These are phyloP conservation scores for Brotula barbata DNA, from an alignment of 2,797 vertebrate species.

Conservation along the genomic window DNA sequence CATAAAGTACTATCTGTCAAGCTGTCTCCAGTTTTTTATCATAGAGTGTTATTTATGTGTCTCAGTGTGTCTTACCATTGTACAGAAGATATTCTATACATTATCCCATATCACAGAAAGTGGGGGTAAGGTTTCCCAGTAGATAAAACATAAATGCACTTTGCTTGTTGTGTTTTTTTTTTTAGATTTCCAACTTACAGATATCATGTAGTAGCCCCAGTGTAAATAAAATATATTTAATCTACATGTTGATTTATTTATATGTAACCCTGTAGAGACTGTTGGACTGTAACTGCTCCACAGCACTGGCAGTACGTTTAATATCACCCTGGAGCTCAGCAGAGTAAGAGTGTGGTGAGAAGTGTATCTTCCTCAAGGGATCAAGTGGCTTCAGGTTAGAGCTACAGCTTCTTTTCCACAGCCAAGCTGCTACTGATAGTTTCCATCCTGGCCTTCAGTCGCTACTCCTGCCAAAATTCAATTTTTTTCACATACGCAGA, in stretches of 20 bases:
- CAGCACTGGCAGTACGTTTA: slow-evolving; percentile 51
- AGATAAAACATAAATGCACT: no score
- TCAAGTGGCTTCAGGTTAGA: slow-evolving; percentile 42
- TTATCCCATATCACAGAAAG: no score
- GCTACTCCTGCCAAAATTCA: slow-evolving; percentile 44
- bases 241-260: background rate
- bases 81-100: no score
- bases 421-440: slow-evolving; percentile 58
- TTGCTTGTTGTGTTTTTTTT: no score
- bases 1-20: no score
- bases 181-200: no score
- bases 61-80: no score
- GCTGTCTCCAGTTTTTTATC: no score
- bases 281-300: slow-evolving; percentile 36
- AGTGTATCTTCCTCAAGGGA: slow-evolving; percentile 59
- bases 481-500: slow-evolving; percentile 31
- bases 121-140: no score
- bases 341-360: slow-evolving; percentile 62
- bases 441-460: slow-evolving; percentile 56
- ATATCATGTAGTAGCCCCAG: background rate
- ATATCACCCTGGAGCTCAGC: slow-evolving; percentile 49
- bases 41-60: no score
- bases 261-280: background rate
- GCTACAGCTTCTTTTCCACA: slow-evolving; percentile 47
- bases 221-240: background rate